Evolutionary conservation across 2,797 vertebrate species (phyloP).

Genomic region (Oryzias dopingdopingensis): DNA sequence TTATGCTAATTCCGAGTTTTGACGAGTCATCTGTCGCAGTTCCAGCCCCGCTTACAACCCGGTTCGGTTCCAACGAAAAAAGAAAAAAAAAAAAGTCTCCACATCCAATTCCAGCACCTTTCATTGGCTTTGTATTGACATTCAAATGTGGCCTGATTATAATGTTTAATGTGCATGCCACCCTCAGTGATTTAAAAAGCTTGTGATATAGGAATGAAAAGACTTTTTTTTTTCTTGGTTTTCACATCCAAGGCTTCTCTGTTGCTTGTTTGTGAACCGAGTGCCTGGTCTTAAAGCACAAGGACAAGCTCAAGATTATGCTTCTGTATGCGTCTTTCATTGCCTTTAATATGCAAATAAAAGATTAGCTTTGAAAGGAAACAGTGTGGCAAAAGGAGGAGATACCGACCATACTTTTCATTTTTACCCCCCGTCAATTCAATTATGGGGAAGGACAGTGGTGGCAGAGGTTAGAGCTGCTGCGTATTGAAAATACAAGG

Average conservation of each 20-base stretch:
- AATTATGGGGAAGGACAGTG: conserved; percentile 17
- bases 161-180: conserved; percentile 63
- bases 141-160: conserved; percentile 68
- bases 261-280: conserved; percentile 54
- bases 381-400: conserved; percentile 60
- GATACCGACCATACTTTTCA: conserved; percentile 48
- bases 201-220: conserved; percentile 49
- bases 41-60: conserved; percentile 6
- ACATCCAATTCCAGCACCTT: conserved; percentile 43
- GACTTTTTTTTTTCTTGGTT: conserved; percentile 28
- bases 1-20: conserved; percentile 23
- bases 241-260: conserved; percentile 50
- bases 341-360: conserved; percentile 78
- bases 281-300: conserved; percentile 66
- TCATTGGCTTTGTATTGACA: conserved; percentile 51
- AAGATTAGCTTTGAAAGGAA: conserved; percentile 68
- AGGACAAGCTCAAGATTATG: conserved; percentile 65
- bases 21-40: conserved; percentile 26
- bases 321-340: conserved; percentile 61
- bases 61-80: conserved; percentile 18
- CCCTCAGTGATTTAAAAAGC: conserved; percentile 49
- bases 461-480: conserved; percentile 9
- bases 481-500: conserved; percentile 9
- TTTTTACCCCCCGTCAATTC: background rate
- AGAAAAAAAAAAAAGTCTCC: conserved; percentile 25